These are phyloP conservation scores for Cryptoleucopteryx plumbea DNA, from an alignment of 2,113 vertebrate genomes.

Conservation along the genomic window DNA sequence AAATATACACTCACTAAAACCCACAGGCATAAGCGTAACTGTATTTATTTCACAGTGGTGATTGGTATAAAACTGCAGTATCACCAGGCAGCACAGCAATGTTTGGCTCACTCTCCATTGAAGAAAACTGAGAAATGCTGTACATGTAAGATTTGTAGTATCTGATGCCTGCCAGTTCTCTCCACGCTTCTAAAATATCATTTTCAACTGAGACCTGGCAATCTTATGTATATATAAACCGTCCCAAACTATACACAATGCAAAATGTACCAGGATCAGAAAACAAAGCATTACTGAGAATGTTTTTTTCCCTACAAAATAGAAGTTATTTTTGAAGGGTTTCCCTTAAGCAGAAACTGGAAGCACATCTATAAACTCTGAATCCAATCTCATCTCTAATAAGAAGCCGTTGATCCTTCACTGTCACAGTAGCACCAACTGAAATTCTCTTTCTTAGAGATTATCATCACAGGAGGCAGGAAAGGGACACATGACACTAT, in stretches of 20 bases:
- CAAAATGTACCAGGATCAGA: background rate
- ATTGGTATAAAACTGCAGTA: background rate
- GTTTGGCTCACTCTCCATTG: background rate
- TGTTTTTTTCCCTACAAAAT: background rate
- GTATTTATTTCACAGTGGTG: background rate
- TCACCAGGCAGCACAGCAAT: background rate
- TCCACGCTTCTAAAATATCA: slow-evolving; percentile 1
- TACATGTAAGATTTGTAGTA: background rate
- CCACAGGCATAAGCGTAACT: background rate
- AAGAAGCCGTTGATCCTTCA: background rate
- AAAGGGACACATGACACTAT: background rate
- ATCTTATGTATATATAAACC: background rate
- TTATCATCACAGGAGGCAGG: background rate
- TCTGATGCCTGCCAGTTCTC: background rate
- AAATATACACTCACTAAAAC: background rate
- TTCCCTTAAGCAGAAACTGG: background rate
- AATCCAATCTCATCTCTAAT: background rate
- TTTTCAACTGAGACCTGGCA: background rate
- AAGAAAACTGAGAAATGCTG: background rate
- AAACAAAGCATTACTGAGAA: background rate
- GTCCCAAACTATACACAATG: background rate
- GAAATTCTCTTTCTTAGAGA: background rate
- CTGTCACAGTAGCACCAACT: background rate
- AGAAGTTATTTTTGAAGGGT: background rate
- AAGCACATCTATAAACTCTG: background rate